These are phyloP conservation scores for Rhea americana DNA, from an alignment of 2,113 vertebrate species.

Conservation along the genomic window DNA sequence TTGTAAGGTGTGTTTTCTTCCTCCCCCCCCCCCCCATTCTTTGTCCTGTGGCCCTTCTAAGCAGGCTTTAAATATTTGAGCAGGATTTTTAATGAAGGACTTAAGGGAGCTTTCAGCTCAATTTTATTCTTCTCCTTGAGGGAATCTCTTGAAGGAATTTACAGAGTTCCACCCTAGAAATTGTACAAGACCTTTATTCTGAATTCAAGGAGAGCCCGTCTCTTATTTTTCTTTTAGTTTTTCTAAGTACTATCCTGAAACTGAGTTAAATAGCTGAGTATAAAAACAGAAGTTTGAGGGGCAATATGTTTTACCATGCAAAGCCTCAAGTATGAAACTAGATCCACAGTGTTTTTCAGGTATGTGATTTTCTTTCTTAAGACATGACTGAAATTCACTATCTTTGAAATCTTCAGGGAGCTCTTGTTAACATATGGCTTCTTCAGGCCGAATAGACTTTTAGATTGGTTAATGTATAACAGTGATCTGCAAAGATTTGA, in stretches of 20 bases:
- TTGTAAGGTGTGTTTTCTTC: neutral
- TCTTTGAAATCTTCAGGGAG: constrained; percentile 32
- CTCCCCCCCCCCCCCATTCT: neutral
- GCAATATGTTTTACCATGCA: neutral
- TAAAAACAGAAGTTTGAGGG: neutral
- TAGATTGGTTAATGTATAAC: neutral
- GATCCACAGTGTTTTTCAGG: neutral
- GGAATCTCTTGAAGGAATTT: neutral
- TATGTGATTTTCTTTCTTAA: neutral
- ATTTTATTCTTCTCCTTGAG: neutral
- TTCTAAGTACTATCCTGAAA: neutral
- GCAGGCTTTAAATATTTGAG: neutral
- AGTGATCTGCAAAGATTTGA: neutral
- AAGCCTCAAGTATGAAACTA: neutral
- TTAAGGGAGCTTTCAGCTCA: neutral
- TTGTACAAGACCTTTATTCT: neutral
- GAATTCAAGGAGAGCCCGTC: rapidly evolving
- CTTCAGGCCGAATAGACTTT: constrained; percentile 32
- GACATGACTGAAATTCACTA: neutral
- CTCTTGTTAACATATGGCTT: neutral
- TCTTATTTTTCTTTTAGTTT: neutral
- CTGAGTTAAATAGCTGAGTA: neutral
- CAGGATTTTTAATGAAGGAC: neutral
- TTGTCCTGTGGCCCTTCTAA: neutral
- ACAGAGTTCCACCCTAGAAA: neutral